Evolutionary conservation across 92 coral and sea anemone genomes (phyloP), one percentile per base, ranked within the genome.

Genomic region (Paramuricea clavata): DNA sequence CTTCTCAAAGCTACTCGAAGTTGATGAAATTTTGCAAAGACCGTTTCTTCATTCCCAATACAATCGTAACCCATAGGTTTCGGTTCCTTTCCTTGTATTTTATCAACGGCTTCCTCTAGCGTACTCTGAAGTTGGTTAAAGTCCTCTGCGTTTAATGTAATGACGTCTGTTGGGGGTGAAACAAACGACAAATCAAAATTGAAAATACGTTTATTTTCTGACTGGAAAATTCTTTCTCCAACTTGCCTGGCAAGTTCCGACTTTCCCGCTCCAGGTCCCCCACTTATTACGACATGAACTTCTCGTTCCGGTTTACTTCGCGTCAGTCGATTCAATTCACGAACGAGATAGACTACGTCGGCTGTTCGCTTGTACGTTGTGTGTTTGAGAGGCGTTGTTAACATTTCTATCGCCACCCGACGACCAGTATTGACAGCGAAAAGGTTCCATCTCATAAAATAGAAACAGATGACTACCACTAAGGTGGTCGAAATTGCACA

Each of bases 211-310:
- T 30, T 27, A 69, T 83, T 85, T 12, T 80, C 83, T 17, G 78
- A 31, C 17, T 87, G 62, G 82, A 79, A 82, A 74, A 94, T 77
- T 31, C 57, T 74, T 27, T 85, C 89, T 12, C 95, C 98, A 49
- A 94, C 76, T 83, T 94, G 98, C 74, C 98, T 92, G 0, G 92
- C 95, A 33, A 94, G 98, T 82, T 94, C 98, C 0, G 98, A 92
- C 74, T 94, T 94, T 43, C 98, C 98, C 0, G 91, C 90, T 17
- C 98, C 98, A 50, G 98, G 98, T 8, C 98, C 98, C 2, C 98
- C 98, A 52, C 91, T 82, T 50, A 94, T 44, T 33, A 92, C 89
- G 89, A 94, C 87, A 70, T 94, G 98, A 12, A 92, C 85, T 76
- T 92, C 93, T 34, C 75, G 71, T 54, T 88, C 88, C 42, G 84